Conservation (phyloP, 2,113 vertebrate genomes). For the Columba livia region DNA sequence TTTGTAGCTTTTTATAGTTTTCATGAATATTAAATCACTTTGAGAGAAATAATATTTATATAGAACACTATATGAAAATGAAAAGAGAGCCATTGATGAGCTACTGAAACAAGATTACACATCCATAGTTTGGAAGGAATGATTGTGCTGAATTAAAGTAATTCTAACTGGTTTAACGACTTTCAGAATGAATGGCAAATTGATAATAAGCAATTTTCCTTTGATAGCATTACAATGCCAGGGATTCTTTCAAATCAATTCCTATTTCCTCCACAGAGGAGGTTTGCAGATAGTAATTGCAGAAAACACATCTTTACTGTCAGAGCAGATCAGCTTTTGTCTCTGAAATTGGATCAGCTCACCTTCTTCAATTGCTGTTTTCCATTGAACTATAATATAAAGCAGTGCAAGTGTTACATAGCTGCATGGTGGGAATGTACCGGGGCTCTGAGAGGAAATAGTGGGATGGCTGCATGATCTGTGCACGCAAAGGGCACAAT, state of each 20-base stretch:
- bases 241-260: constrained; percentile 53
- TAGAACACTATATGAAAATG: neutral
- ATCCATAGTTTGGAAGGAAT: neutral
- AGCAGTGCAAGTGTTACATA: neutral
- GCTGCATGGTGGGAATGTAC: neutral
- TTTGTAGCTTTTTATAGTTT: neutral
- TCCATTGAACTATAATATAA: neutral
- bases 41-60: neutral
- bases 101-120: neutral
- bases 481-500: neutral
- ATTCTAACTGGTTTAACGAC: constrained; percentile 34
- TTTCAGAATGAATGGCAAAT: constrained; percentile 51
- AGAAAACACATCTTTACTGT: constrained; percentile 29
- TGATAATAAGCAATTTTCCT: constrained; percentile 29
- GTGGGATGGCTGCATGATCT: neutral
- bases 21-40: neutral
- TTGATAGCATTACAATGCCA: constrained; percentile 25
- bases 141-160: constrained; percentile 29
- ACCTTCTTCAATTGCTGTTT: neutral
- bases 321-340: constrained; percentile 8
- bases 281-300: constrained; percentile 31
- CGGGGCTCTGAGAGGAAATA: neutral
- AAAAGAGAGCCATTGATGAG: neutral
- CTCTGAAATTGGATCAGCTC: constrained; percentile 4
- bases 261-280: constrained; percentile 48